Percentiles rank a stretch among this genome's conserved stretches.
phyloP scores from a whole-genome alignment of 2,797 vertebrate species.

The Thaleichthys pacificus region DNA sequence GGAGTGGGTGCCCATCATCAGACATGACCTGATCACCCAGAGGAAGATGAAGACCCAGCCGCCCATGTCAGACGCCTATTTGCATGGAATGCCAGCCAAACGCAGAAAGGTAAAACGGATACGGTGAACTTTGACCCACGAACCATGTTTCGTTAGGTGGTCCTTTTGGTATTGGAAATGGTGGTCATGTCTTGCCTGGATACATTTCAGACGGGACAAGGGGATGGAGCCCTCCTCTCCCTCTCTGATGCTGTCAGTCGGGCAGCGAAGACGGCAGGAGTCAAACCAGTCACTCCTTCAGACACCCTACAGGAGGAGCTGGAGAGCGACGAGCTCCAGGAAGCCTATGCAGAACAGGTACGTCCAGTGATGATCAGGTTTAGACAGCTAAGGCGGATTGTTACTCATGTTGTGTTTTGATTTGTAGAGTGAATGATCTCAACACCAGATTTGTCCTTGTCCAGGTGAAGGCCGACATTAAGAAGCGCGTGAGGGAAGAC shows the following conservation, averaged over 20 bases:
- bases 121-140: too few relatives aligned
- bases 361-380: too few relatives aligned
- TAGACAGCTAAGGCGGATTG: too few relatives aligned
- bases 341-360: slow-evolving; percentile 82
- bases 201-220: slow-evolving; percentile 82
- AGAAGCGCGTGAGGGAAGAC: slow-evolving; percentile 86
- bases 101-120: slow-evolving; percentile 82
- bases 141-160: too few relatives aligned
- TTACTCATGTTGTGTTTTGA: too few relatives aligned
- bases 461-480: slow-evolving; percentile 86
- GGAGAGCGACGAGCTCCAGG: slow-evolving; percentile 81
- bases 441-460: background rate
- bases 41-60: slow-evolving; percentile 91
- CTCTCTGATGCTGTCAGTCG: slow-evolving; percentile 88
- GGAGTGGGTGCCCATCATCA: slow-evolving; percentile 94
- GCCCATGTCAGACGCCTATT: slow-evolving; percentile 87
- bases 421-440: too few relatives aligned
- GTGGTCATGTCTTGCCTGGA: background rate
- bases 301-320: slow-evolving; percentile 86
- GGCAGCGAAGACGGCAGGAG: slow-evolving; percentile 84
- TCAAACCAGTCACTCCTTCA: slow-evolving; percentile 78
- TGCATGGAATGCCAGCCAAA: slow-evolving; percentile 93
- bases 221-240: slow-evolving; percentile 83
- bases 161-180: too few relatives aligned
- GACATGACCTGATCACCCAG: slow-evolving; percentile 88